Conservation (phyloP, 2,888 invertebrate species). For the Dysmachus trigonus region DNA sequence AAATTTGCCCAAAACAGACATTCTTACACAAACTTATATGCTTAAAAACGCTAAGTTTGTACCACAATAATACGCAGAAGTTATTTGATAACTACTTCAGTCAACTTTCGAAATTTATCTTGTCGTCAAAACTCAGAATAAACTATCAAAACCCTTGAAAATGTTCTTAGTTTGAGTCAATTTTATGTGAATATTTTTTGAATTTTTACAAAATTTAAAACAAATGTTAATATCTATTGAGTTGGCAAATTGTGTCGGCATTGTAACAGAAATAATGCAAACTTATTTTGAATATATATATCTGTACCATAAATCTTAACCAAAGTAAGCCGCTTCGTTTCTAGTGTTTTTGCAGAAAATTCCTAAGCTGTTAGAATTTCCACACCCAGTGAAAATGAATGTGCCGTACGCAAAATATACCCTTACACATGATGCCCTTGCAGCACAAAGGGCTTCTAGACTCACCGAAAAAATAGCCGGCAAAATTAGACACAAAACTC, state of each 20-base stretch:
- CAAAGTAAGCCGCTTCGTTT: not conserved
- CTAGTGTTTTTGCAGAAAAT: not conserved
- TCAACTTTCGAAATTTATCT: no score
- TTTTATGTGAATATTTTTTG: no score
- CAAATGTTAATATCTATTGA: not conserved
- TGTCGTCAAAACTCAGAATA: no score
- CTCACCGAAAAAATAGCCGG: not conserved
- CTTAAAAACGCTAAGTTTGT: no score
- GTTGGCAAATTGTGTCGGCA: not conserved
- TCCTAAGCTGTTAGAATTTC: not conserved
- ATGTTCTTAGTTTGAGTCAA: no score
- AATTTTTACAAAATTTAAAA: not conserved
- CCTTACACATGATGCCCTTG: not conserved
- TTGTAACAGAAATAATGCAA: not conserved
- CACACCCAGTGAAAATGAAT: not conserved
- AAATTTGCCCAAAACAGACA: no score
- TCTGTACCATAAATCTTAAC: not conserved
- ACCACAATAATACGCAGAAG: no score
- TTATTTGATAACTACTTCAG: no score
- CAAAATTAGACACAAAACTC: slow-evolving; percentile 20
- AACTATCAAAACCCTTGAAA: no score
- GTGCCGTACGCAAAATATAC: not conserved
- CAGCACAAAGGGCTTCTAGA: not conserved
- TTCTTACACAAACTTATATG: no score
- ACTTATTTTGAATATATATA: not conserved